These are phyloP conservation scores for Thomomys bottae DNA, from an alignment of 2,113 vertebrate species.

Conservation along the genomic window DNA sequence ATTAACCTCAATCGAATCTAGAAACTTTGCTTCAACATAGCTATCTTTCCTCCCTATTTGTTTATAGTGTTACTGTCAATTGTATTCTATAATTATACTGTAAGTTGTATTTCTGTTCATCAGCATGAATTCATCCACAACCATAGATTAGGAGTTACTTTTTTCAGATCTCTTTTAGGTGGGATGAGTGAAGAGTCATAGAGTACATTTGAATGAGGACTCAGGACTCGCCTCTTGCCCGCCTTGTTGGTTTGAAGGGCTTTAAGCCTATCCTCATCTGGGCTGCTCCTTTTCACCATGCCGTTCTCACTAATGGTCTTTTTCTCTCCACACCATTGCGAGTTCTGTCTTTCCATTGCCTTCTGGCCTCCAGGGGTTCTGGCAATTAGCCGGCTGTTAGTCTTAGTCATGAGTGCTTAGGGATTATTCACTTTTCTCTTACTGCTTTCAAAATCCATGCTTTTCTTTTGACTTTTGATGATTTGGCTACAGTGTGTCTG, in stretches of 20 bases:
- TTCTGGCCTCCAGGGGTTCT: neutral
- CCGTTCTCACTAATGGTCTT: neutral
- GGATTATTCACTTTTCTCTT: neutral
- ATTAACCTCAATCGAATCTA: accelerated
- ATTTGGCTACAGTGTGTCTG: neutral
- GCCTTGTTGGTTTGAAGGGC: no score
- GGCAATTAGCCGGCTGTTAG: neutral
- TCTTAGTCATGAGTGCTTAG: no score
- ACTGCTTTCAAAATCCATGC: neutral
- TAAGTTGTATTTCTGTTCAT: neutral
- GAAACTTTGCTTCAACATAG: neutral
- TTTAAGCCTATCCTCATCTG: neutral
- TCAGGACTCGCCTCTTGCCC: no score
- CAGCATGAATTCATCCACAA: neutral
- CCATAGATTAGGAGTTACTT: neutral
- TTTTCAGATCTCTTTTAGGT: neutral
- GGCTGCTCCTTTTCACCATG: neutral
- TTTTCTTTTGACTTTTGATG: neutral
- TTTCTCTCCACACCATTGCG: no score
- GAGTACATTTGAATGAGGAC: no score
- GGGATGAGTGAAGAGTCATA: neutral
- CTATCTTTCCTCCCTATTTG: no score
- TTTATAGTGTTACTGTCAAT: neutral
- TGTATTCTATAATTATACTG: no score
- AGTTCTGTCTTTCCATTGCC: accelerated